Percentiles rank a stretch among this genome's conserved stretches.
Evolutionary conservation across 2,797 vertebrate genomes (phyloP).

Genomic region (Salmo trutta): DNA sequence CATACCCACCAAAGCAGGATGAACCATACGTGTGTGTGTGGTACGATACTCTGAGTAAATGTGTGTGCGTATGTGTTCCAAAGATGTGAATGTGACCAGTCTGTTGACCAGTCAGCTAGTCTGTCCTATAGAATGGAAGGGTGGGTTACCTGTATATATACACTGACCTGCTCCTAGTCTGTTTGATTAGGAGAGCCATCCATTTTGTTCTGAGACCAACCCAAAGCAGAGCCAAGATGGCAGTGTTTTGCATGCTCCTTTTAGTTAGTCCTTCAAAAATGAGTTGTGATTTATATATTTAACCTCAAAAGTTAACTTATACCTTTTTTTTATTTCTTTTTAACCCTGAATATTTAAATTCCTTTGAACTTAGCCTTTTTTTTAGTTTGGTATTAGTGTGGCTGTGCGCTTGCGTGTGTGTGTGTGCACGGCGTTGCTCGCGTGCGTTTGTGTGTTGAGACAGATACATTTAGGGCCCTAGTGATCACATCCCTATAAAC

Average conservation of each 20-base stretch:
- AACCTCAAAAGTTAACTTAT: conserved; percentile 70
- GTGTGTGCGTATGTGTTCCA: conserved; percentile 3
- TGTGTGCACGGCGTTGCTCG: background rate
- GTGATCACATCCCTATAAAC: background rate
- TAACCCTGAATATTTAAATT: conserved; percentile 74
- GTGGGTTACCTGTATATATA: too few relatives aligned
- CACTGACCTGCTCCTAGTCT: conserved; percentile 14
- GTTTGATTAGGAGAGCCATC: conserved; percentile 37
- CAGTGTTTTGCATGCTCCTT: conserved; percentile 61
- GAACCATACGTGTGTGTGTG: conserved; percentile 14
- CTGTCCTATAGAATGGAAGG: conserved; percentile 16
- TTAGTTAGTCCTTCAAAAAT: conserved; percentile 58
- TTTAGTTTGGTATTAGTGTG: conserved; percentile 48
- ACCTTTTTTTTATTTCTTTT: conserved; percentile 64
- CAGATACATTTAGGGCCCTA: conserved; percentile 12
- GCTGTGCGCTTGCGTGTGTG: conserved; percentile 29
- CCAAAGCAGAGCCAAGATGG: conserved; percentile 37
- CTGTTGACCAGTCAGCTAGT: conserved; percentile 32
- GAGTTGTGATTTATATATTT: conserved; percentile 57
- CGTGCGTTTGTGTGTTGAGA: conserved; percentile 8
- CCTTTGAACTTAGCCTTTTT: conserved; percentile 65
- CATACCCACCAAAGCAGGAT: conserved; percentile 60
- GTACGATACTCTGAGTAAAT: too few relatives aligned
- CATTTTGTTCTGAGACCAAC: conserved; percentile 37
- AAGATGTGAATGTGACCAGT: conserved; percentile 34